Evolutionary conservation across 2,888 invertebrate genomes (phyloP), one percentile per base, ranked within the genome.

Genomic region (Sinopyrophorus schimmeli): DNA sequence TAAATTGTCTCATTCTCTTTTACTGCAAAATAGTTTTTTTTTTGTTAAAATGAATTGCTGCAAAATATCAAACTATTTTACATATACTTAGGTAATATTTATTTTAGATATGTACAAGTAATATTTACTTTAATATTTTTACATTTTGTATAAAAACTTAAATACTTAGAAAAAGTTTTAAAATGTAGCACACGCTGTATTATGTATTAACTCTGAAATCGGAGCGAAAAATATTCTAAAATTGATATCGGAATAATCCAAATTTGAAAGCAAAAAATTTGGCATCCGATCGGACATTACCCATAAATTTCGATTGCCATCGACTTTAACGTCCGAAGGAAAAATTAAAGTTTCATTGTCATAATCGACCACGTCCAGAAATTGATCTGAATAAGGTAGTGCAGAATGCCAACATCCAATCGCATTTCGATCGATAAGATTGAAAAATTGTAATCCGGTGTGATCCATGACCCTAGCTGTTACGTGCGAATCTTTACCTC

Each of bases 281-380:
- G 89, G 85, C 90, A 91, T 90, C 24, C 84, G 79, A 68, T 91
- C 90, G 0, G 89, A 89, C 2, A 91, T 79, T 0, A 89, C 86
- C 91, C 91, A 91, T 2, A 87, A 77, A 55, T 87, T 85, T 53
- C 80, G 76, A 44, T 80, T 78, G 31, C 79, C 77, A 68, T 88
- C 83, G 53, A 90, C 84, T 74, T 89, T 89, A 1, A 91, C 77
- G 64, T 91, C 91, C 57, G 83, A 79, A 0, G 90, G 91, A 67
- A 90, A 91, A 15, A 89, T 83, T 16, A 92, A 73, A 5, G 83
- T 84, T 0, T 81, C 80, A 64, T 89, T 86, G 63, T 91, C 89
- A 54, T 80, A 82, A 58, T 88, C 90, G 1, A 84, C 83, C 3
- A 89, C 68, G 7, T 77, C 88, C 15, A 84, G 80, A 65, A 84